A percentile compares a stretch with the other conserved stretches of the same genome.
Evolutionary conservation across 2,797 vertebrate species (phyloP).

Genomic region (Leptatherina wallacei): DNA sequence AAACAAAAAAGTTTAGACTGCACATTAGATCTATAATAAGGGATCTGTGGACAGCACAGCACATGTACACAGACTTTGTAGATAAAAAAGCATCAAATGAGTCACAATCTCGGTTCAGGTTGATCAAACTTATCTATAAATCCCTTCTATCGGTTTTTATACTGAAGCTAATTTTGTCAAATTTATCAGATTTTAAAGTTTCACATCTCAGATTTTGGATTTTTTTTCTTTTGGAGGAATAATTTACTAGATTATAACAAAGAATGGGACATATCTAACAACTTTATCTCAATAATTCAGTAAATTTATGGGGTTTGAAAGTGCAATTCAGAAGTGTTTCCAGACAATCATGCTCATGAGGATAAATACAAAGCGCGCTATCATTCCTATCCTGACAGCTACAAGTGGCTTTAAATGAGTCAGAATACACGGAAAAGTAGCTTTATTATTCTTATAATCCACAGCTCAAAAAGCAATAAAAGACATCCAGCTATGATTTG

Average conservation of each 20-base stretch:
- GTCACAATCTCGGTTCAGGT: no score
- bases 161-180: no score
- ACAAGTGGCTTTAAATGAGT: background rate
- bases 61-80: no score
- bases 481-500: background rate
- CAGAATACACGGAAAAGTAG: background rate
- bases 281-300: background rate
- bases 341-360: background rate
- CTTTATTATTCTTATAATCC: no score
- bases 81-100: no score
- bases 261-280: background rate
- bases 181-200: background rate
- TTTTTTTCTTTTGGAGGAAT: no score
- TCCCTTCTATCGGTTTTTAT: no score
- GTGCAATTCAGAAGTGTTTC: background rate
- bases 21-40: background rate
- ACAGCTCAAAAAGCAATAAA: background rate
- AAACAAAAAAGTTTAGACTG: background rate
- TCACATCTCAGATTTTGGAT: background rate
- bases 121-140: no score
- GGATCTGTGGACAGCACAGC: no score
- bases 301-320: background rate
- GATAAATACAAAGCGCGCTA: no score
- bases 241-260: no score
- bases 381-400: background rate